These are phyloP conservation scores for Atlantisia rogersi DNA, from an alignment of 2,113 vertebrate genomes.

Conservation along the genomic window DNA sequence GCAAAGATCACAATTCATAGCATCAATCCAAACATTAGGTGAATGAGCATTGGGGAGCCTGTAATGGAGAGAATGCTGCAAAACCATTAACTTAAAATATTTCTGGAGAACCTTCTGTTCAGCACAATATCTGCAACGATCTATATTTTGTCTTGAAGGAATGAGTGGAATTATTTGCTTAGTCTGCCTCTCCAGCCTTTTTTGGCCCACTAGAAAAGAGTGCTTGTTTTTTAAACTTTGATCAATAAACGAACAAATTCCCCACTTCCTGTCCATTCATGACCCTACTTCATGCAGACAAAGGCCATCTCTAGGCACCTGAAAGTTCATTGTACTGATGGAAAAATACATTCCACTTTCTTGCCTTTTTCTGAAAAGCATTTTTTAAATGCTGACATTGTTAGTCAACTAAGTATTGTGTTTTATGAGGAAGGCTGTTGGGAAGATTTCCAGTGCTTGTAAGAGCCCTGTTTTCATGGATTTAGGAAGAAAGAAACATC, in stretches of 20 bases:
- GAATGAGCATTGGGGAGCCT: background rate
- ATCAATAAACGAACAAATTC: conserved; percentile 34
- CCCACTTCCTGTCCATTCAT: background rate
- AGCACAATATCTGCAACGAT: conserved; percentile 38
- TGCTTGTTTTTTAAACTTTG: background rate
- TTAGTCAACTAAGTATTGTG: conserved; percentile 7
- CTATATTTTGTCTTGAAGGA: conserved; percentile 64
- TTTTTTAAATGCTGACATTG: conserved; percentile 2
- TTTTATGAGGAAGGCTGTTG: background rate
- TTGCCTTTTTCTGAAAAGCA: background rate
- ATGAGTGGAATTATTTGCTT: conserved; percentile 77
- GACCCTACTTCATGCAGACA: background rate
- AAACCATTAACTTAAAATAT: conserved; percentile 40
- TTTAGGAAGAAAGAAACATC: conserved; percentile 27
- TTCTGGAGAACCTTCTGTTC: conserved; percentile 51
- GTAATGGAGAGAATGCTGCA: background rate
- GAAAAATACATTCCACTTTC: background rate
- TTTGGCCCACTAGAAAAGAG: conserved; percentile 8
- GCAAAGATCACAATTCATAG: background rate
- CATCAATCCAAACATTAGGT: background rate
- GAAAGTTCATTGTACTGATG: background rate
- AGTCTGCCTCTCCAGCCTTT: conserved; percentile 67
- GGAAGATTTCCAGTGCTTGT: background rate
- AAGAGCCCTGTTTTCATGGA: conserved; percentile 9
- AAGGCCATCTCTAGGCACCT: background rate